A percentile compares a stretch with the other conserved stretches of the same genome.
Conservation (phyloP, 2,888 invertebrate genomes). For the Nephrotoma appendiculata region DNA sequence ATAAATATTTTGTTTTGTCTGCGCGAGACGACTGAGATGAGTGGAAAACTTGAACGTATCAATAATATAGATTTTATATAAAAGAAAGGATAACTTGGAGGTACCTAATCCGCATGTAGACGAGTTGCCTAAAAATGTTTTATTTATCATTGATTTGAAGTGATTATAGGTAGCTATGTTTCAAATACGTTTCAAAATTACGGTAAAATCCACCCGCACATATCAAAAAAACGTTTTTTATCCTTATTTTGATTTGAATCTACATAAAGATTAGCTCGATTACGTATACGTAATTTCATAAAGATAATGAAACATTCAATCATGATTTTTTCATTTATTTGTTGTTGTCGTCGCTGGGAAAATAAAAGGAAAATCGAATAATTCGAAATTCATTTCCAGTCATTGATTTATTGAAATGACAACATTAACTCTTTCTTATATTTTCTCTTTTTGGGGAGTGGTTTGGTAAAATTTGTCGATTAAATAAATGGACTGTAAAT, state of each 20-base stretch:
- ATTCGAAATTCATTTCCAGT: neutral
- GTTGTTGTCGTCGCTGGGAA: neutral
- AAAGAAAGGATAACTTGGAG: neutral
- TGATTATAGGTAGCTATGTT: no score
- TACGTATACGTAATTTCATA: no score
- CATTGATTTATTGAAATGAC: neutral
- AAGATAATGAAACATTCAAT: neutral
- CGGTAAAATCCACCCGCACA: neutral
- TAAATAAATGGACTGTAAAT: neutral
- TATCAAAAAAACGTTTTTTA: neutral
- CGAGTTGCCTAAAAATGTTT: neutral
- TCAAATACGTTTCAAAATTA: neutral
- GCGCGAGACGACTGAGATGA: neutral
- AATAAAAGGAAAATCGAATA: neutral
- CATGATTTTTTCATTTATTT: neutral
- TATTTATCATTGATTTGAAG: neutral
- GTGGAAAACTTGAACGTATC: neutral
- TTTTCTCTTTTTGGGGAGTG: neutral
- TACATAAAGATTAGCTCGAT: no score
- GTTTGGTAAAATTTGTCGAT: neutral
- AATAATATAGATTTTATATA: neutral
- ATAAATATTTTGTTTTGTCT: neutral
- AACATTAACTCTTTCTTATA: neutral
- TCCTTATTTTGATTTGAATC: neutral
- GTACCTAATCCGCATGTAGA: neutral